phyloP scores from a whole-genome alignment of 2,888 invertebrate species.

The Cheilosia vulpina region DNA sequence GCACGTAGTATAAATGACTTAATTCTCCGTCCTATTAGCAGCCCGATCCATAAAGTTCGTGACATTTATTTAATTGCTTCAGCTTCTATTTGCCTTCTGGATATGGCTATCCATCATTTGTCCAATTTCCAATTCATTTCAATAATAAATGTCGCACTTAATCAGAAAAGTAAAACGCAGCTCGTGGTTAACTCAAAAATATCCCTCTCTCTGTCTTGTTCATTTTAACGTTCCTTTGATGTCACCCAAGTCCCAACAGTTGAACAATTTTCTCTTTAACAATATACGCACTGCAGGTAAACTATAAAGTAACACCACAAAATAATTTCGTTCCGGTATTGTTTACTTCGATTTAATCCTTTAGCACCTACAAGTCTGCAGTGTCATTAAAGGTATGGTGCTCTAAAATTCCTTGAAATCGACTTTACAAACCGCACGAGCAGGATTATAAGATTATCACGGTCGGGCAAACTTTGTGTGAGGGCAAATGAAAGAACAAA shows the following conservation, averaged over 20 bases:
- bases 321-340: not conserved
- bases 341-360: conserved; percentile 30
- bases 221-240: not conserved
- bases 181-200: no score
- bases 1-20: no score
- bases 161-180: no score
- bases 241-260: not conserved
- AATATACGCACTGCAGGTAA: not conserved
- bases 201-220: not conserved
- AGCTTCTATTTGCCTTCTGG: no score
- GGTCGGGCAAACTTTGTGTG: conserved; percentile 51
- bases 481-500: conserved; percentile 41
- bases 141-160: no score
- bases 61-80: no score
- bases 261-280: not conserved
- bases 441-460: conserved; percentile 67
- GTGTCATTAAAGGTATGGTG: conserved; percentile 12
- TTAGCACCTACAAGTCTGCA: conserved; percentile 21
- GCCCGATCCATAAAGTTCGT: no score
- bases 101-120: no score
- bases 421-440: conserved; percentile 38
- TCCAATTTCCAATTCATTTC: no score
- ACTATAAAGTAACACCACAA: not conserved
- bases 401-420: conserved; percentile 30
- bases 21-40: no score